Base-by-base conservation (phyloP, 2,888 invertebrate species). In the Drosophila robusta region DNA sequence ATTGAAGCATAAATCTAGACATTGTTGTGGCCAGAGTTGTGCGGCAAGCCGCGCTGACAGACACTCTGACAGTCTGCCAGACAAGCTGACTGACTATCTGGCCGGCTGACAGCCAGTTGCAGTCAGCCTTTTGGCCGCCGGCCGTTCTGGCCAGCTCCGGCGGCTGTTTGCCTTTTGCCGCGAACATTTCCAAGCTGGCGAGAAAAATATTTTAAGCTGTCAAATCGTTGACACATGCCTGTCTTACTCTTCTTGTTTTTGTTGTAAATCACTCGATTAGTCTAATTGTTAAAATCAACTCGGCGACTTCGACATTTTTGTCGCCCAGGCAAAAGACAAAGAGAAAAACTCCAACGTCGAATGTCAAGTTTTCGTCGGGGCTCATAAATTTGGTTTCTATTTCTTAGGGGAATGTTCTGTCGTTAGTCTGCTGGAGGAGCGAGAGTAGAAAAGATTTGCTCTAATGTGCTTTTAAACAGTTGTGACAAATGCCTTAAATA, bases 241-340 rank as follows among this genome's bases (percentile, higher is more conserved):
- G 81, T 83, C 87, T 50, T 29, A 38, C 36, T 58, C 9, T 67
- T 52, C 18, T 56, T 66, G 42, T 49, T 51, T 36, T 78, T 81
- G 69, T 63, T 82, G 85, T 78, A 85, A 85, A 85, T 85, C 87
- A 85, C 70, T 83, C 88, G 86, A 87, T 86, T 85, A 86, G 85
- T 87, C 83, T 87, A 87, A 86, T 86, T 86, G 88, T 85, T 86
- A 52, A 74, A 80, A 74, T 86, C 83, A 75, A 79, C 79, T 80
- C 50, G 60, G 51, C 50, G 49, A 41, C 55, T 60, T 47, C 52
- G 47, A 51, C 60, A 56, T 46, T 62, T 76, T 67, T 70, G 66
- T 73, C 69, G 79, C 76, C 75, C 77, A 39, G 73, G 78, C 72
- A 73, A 56, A 26, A 26, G 12, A 26, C 16, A 66, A 76, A 56